Evolutionary conservation across 2,113 vertebrate species (phyloP), one percentile per base, ranked within the genome.

Genomic region (Aldabrachelys gigantea): DNA sequence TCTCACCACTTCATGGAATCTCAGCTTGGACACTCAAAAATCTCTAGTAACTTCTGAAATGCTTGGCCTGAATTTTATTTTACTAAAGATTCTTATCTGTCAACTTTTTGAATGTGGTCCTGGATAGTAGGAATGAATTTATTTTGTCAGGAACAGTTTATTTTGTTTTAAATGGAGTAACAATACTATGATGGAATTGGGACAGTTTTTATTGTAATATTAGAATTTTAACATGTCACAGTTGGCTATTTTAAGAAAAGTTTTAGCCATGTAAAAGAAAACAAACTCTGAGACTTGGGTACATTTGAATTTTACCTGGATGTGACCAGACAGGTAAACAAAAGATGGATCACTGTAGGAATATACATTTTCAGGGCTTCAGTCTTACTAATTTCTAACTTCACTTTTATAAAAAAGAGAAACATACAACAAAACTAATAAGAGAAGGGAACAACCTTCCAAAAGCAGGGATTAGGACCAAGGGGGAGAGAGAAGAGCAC

Each of bases 341-440:
- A 76, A 91, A 53, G 19, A 65, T 85, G 69, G 27, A 79, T 47
- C 81, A 75, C 50, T 83, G 38, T 62, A 29, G 88, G 54, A 52
- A 14, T 21, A 54, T 27, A 25, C 22, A 22, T 85, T 96, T 91
- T 91, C 59, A 76, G 59, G 86, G 54, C 4, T 87, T 21, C 69
- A 87, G 52, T 91, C 25, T 31, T 59, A 59, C 50, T 84, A 62
- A 54, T 24, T 96, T 91, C 72, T 96, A 91, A 87, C 87, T 93
- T 95, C 94, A 91, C 25, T 62, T 31, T 22, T 62, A 27, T 49
- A 49, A 49, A 49, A 62, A 62, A 62, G 14, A 91, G 25, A 94
- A 87, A 85, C 94, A 80, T 69, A 89, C 90, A 96, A 92, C 93
- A 95, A 93, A 96, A 93, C 90, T 96, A 95, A 96, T 92, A 93